Conservation (phyloP, 2,113 vertebrate genomes). For the Cynocephalus volans region DNA sequence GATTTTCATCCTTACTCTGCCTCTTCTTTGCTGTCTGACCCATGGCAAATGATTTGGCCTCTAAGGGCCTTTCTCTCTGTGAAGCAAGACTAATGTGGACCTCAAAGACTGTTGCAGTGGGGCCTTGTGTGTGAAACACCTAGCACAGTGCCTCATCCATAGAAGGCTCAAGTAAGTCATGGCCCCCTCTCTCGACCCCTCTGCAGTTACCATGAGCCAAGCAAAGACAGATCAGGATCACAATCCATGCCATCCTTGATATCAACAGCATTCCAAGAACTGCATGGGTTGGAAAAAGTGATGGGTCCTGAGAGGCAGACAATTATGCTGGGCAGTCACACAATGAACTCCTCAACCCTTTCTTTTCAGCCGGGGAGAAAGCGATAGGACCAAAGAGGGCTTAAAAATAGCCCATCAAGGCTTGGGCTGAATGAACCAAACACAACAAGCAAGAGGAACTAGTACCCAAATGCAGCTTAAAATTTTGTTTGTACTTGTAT, state of each 20-base stretch:
- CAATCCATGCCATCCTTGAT: background rate
- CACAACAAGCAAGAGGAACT: background rate
- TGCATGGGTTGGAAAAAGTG: background rate
- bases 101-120: background rate
- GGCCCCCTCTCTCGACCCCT: background rate
- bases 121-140: accelerated
- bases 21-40: background rate
- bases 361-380: background rate
- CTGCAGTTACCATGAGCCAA: background rate
- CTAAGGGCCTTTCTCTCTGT: background rate
- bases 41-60: background rate
- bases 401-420: background rate
- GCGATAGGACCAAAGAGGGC: background rate
- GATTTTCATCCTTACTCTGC: slow-evolving; percentile 28
- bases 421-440: background rate
- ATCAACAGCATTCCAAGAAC: background rate
- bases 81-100: background rate
- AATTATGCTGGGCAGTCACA: too few species aligned
- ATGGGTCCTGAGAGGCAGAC: background rate
- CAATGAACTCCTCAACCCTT: background rate
- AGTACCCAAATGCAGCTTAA: background rate
- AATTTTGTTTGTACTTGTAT: background rate
- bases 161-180: background rate
- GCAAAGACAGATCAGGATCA: background rate
- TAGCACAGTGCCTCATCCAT: background rate